A percentile compares a stretch with the other conserved stretches of the same genome.
Conservation (phyloP, 2,113 vertebrate species). For the Rissa tridactyla region DNA sequence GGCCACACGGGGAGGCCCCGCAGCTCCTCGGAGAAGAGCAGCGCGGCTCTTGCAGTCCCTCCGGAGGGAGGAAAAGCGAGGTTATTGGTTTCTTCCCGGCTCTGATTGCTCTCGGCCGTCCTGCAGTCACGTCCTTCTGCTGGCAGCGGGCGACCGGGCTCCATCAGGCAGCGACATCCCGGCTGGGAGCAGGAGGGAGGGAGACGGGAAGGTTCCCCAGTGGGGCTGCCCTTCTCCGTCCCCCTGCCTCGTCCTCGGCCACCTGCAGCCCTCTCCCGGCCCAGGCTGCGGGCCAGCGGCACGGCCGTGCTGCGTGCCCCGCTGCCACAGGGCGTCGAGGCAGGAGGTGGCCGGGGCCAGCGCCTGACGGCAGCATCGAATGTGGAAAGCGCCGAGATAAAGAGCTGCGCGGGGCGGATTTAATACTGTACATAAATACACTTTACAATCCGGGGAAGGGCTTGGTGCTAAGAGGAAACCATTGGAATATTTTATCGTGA, state of each 20-base stretch:
- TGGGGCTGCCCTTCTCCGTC: not conserved
- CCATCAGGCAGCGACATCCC: not conserved
- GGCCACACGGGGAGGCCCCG: rapidly evolving
- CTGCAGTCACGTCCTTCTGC: slow-evolving; percentile 31
- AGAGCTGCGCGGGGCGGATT: slow-evolving; percentile 31
- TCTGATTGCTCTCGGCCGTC: not conserved
- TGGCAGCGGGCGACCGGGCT: not conserved
- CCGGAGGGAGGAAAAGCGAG: not conserved
- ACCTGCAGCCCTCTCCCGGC: not conserved
- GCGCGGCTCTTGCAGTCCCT: not conserved
- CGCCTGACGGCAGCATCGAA: not conserved
- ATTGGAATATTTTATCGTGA: slow-evolving; percentile 78
- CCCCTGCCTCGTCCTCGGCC: rapidly evolving
- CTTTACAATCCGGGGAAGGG: slow-evolving; percentile 72
- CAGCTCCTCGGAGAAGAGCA: not conserved
- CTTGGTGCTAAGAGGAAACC: slow-evolving; percentile 65
- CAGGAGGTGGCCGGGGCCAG: not conserved
- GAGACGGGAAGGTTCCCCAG: not conserved
- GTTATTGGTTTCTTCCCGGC: slow-evolving; percentile 29
- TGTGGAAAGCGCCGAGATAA: not conserved
- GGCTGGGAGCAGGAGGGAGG: not conserved
- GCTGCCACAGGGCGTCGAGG: not conserved
- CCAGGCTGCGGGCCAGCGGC: rapidly evolving
- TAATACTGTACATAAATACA: slow-evolving; percentile 74
- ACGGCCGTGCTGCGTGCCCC: rapidly evolving